Evolutionary conservation across 2,113 vertebrate genomes (phyloP).

Genomic region (Solea senegalensis): DNA sequence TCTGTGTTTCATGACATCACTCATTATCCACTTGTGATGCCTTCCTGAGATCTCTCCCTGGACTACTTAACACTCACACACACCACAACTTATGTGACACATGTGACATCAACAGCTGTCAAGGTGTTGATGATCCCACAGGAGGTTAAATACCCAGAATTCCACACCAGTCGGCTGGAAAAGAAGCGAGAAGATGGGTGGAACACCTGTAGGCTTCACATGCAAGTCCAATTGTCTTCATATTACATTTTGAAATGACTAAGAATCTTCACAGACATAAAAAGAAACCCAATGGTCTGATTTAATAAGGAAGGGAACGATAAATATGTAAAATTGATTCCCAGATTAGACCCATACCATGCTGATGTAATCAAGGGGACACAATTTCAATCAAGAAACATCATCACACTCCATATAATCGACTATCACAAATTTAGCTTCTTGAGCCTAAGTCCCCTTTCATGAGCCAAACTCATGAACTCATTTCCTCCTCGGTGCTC

Average conservation of each 20-base stretch:
- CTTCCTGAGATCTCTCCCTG: no score
- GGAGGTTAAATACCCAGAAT: background rate
- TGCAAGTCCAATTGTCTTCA: background rate
- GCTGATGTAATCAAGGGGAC: constrained; percentile 4
- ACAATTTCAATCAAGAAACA: constrained; percentile 9
- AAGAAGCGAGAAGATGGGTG: background rate
- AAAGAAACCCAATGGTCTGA: constrained; percentile 1
- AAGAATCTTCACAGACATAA: background rate
- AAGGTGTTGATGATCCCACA: background rate
- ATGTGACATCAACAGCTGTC: background rate
- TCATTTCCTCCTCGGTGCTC: constrained; percentile 18
- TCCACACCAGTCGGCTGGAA: background rate
- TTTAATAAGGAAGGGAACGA: background rate
- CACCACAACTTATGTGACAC: background rate
- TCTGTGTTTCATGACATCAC: no score
- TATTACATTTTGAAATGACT: background rate
- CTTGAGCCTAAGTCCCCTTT: constrained; percentile 21
- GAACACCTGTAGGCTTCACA: no score
- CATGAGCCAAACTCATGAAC: constrained; percentile 9
- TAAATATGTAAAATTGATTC: background rate
- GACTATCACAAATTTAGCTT: constrained; percentile 18
- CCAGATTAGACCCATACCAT: constrained; percentile 5
- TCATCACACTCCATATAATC: constrained; percentile 7
- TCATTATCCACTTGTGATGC: no score
- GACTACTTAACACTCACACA: no score